Evolutionary conservation across 2,888 invertebrate species (phyloP).

Genomic region (Latheticus oryzae): DNA sequence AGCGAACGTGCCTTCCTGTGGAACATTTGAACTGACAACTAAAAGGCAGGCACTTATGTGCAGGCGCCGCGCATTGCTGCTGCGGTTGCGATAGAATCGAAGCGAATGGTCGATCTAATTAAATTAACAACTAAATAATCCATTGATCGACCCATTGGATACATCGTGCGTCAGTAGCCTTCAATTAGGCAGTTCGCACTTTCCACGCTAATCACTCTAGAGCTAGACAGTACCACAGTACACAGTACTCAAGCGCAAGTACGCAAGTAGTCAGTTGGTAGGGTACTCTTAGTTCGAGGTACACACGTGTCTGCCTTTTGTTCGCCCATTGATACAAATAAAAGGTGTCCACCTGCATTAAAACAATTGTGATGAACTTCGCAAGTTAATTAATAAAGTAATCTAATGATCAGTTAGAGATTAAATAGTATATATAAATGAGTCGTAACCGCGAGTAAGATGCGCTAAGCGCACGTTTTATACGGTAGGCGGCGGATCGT

Average conservation of each 20-base stretch:
- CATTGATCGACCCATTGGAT: not conserved
- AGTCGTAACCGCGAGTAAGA: constrained; percentile 60
- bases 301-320: constrained; percentile 66
- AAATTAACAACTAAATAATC: constrained; percentile 3
- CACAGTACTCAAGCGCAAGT: constrained; percentile 50
- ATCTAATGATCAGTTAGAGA: constrained; percentile 64
- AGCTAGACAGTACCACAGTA: constrained; percentile 47
- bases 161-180: constrained; percentile 29
- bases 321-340: constrained; percentile 65
- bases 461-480: constrained; percentile 58
- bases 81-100: constrained; percentile 25
- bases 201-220: constrained; percentile 52
- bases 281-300: constrained; percentile 61
- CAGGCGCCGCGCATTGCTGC: constrained; percentile 48
- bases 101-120: constrained; percentile 12
- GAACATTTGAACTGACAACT: constrained; percentile 62
- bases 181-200: constrained; percentile 45
- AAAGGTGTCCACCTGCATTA: constrained; percentile 65
- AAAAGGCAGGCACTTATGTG: constrained; percentile 66
- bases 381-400: constrained; percentile 64
- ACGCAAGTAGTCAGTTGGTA: constrained; percentile 51
- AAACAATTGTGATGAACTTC: constrained; percentile 67
- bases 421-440: constrained; percentile 62
- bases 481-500: constrained; percentile 48
- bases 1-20: constrained; percentile 63